These are phyloP conservation scores for Prinia subflava DNA, from an alignment of 2,113 vertebrate species.

Conservation along the genomic window DNA sequence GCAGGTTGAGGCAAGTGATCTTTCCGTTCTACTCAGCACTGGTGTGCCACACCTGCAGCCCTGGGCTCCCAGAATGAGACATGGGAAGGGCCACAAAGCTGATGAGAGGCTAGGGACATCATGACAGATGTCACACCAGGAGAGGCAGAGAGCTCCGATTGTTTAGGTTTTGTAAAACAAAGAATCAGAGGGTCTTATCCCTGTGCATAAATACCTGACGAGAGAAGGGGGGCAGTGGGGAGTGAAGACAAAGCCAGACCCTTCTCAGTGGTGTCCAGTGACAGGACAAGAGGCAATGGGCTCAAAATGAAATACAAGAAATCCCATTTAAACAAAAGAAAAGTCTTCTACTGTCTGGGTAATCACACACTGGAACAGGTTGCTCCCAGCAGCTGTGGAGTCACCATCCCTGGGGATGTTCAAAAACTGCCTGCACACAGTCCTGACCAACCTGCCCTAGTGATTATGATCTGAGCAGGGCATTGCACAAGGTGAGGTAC, in stretches of 20 bases:
- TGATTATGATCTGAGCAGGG: background rate
- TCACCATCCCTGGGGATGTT: rapidly evolving
- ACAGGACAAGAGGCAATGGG: background rate
- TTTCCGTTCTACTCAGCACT: background rate
- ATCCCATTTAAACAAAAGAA: background rate
- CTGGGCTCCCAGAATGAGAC: background rate
- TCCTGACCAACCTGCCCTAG: background rate
- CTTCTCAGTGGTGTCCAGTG: background rate
- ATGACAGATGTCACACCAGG: background rate
- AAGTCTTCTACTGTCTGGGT: background rate
- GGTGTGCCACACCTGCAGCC: background rate
- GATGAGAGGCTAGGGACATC: background rate
- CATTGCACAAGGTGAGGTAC: rapidly evolving
- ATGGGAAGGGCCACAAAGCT: background rate
- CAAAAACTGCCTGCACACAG: background rate
- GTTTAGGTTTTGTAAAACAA: background rate
- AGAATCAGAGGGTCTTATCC: background rate
- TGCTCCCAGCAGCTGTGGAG: background rate
- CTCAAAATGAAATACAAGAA: background rate
- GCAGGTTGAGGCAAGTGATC: background rate
- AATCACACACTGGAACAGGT: background rate
- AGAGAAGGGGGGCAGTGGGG: background rate
- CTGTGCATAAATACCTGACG: background rate
- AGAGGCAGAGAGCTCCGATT: background rate
- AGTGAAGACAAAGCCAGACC: background rate